Evolutionary conservation across 2,797 vertebrate species (phyloP), one percentile per base, ranked within the genome.

Genomic region (Eulemur mongoz): DNA sequence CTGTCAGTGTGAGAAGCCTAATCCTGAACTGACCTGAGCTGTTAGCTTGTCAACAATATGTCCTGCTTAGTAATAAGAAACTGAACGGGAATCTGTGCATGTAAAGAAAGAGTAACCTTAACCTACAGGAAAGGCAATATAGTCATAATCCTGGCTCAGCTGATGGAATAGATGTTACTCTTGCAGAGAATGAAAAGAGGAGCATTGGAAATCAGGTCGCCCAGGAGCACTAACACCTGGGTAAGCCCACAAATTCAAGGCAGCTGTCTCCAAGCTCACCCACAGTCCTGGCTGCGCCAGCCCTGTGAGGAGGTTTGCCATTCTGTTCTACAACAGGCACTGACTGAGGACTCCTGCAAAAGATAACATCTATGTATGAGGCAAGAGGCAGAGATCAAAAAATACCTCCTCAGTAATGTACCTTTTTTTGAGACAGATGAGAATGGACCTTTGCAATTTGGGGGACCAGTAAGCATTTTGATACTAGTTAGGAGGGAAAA

Each of bases 151-250:
- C 61, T 69, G 67, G 83, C 63, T 95, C 59, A 22, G 17, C 14
- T 13, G 38, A 69, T 10, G 35, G 45, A 52, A 32, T 23, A 4
- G 0, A 75, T 40, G 12, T 54, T 38, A 78, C 13, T 52, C 40
- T 25, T 89, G 32, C 22, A 14, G 50, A 65, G 35, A 82, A 90
- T 86, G 59, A 69, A 59, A 8, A 43, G 72, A 48, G 7, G 2
- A 0, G 20, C 7, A 0, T 0, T 0, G 7, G 82, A 70, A 92
- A 84, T 0, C 0, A 2, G 0, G 17, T 1, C 6, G 84, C 50
- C 43, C 52, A 52, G 25, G 32, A 43, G 59, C 61, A 32, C 18
- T 35, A 80, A n/a, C 5, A 54, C 30, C 23, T 35, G 23, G 14
- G 2, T 25, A 43, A 70, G 65, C n/a, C 69, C 82, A 40, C 81